Evolutionary conservation across 2,113 vertebrate genomes (phyloP).

Genomic region (Prietella phreatophila): DNA sequence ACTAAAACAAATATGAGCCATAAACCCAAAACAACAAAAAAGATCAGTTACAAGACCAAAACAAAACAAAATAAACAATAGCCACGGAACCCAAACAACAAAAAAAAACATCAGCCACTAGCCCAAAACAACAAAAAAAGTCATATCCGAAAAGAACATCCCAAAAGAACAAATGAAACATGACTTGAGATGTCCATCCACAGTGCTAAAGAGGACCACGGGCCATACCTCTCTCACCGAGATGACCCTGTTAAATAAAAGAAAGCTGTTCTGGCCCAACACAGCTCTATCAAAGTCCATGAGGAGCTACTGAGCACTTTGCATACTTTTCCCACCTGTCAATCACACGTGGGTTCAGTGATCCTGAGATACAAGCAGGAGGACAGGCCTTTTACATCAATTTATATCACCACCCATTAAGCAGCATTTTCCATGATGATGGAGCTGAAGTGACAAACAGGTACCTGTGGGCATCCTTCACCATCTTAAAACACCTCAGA

Average conservation of each 20-base stretch:
- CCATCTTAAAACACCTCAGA: conserved; percentile 19
- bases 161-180: neutral
- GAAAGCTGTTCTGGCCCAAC: neutral
- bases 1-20: neutral
- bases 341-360: conserved; percentile 39
- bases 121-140: neutral
- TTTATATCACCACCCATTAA: conserved; percentile 35
- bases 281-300: conserved; percentile 36
- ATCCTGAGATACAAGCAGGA: conserved; percentile 3
- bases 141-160: neutral
- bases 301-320: conserved; percentile 9
- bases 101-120: neutral
- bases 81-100: neutral
- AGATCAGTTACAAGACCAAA: neutral
- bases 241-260: conserved; percentile 41
- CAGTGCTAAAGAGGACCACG: conserved; percentile 39
- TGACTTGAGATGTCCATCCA: conserved; percentile 8
- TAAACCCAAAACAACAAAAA: neutral
- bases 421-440: conserved; percentile 22
- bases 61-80: neutral
- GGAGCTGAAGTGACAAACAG: conserved; percentile 32
- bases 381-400: conserved; percentile 50
- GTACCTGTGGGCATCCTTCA: conserved; percentile 23
- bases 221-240: conserved; percentile 39
- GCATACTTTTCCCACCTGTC: conserved; percentile 44